Conservation (phyloP, 2,888 invertebrate genomes). For the Drepana falcataria region DNA sequence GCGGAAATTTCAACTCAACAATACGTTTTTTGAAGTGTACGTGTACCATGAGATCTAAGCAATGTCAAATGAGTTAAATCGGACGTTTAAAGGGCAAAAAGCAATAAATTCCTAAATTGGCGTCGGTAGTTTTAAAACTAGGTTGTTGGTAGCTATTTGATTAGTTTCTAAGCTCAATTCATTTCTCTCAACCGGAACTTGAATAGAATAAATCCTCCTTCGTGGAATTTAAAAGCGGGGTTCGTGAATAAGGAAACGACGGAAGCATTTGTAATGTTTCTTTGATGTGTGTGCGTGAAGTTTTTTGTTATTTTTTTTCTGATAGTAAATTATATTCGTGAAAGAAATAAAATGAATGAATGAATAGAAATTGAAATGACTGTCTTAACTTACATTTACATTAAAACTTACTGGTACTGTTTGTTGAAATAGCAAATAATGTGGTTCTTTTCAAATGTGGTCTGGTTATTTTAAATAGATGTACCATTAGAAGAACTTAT, state of each 20-base stretch:
- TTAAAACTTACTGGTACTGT: no score
- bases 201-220: not conserved
- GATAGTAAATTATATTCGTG: no score
- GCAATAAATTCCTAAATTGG: conserved; percentile 4
- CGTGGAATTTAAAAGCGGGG: not conserved
- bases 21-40: conserved; percentile 23
- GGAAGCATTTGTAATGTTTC: not conserved
- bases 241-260: not conserved
- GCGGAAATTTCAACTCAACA: conserved; percentile 51
- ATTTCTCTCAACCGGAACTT: not conserved
- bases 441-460: no score
- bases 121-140: not conserved
- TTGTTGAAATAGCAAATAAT: no score
- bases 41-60: conserved; percentile 23
- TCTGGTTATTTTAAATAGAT: no score
- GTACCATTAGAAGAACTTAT: no score
- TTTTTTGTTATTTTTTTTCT: no score
- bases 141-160: not conserved
- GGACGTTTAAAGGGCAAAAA: conserved; percentile 47
- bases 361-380: no score
- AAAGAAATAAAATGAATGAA: no score
- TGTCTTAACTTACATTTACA: no score
- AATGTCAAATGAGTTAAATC: conserved; percentile 59
- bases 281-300: not conserved
- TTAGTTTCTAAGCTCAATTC: not conserved